Evolutionary conservation across 2,113 vertebrate species (phyloP).

Genomic region (Romanogobio albipinnatus): DNA sequence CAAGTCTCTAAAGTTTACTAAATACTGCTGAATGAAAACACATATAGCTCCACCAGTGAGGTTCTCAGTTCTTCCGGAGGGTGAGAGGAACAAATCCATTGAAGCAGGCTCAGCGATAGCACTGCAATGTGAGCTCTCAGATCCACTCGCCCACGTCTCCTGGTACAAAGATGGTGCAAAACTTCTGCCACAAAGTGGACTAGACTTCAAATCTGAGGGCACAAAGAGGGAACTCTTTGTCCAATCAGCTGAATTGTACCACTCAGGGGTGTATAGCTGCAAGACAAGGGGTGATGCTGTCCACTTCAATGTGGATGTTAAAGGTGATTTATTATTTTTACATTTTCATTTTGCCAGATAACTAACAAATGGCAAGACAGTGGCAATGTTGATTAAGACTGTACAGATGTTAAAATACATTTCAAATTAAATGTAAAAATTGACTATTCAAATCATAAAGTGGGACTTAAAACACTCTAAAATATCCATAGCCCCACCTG

Average conservation of each 20-base stretch:
- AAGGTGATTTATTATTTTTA: constrained; percentile 75
- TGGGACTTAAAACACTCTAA: constrained; percentile 59
- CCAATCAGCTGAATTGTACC: constrained; percentile 71
- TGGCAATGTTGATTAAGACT: background rate
- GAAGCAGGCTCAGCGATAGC: constrained; percentile 68
- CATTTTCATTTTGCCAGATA: constrained; percentile 52
- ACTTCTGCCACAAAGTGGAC: constrained; percentile 69
- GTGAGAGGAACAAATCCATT: constrained; percentile 72
- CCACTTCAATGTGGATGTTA: constrained; percentile 77
- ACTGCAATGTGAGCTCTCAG: constrained; percentile 78
- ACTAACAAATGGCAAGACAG: constrained; percentile 54
- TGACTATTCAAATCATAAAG: background rate
- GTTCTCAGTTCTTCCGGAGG: constrained; percentile 75
- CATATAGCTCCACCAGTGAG: constrained; percentile 77
- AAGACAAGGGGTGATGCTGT: constrained; percentile 76
- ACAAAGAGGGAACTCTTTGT: constrained; percentile 67
- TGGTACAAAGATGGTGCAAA: constrained; percentile 80
- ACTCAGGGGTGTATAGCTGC: constrained; percentile 80
- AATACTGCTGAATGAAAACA: constrained; percentile 63
- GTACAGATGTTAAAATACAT: background rate
- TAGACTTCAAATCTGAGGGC: constrained; percentile 70
- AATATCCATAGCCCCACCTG: constrained; percentile 78
- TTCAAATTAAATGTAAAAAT: background rate
- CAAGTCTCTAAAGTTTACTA: constrained; percentile 39
- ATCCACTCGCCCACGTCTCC: constrained; percentile 72